A percentile compares a stretch with the other conserved stretches of the same genome.
phyloP scores from a whole-genome alignment of 1,140 invertebrate species.

The Zaprionus camerounensis region DNA sequence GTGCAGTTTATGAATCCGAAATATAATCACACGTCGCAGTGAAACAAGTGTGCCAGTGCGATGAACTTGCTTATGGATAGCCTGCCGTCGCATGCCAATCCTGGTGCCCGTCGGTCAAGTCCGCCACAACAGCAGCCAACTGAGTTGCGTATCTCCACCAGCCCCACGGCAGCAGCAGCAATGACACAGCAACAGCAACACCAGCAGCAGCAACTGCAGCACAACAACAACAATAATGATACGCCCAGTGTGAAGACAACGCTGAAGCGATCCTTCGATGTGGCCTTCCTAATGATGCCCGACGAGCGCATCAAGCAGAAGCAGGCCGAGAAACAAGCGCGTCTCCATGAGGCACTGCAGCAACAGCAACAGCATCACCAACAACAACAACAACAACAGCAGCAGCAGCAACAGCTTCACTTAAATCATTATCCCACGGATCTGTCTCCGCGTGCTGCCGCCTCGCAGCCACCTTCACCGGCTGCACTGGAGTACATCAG shows the following conservation, averaged over 20 bases:
- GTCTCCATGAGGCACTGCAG: conserved; percentile 84
- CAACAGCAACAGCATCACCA: conserved; percentile 45
- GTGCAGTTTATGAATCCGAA: background rate
- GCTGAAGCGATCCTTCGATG: conserved; percentile 92
- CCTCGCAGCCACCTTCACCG: conserved; percentile 68
- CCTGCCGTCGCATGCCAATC: conserved; percentile 62
- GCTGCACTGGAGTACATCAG: conserved; percentile 70
- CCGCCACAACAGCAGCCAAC: conserved; percentile 52
- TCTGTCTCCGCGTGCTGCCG: conserved; percentile 58
- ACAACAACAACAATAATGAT: conserved; percentile 69
- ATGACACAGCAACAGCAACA: conserved; percentile 32
- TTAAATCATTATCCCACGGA: conserved; percentile 65
- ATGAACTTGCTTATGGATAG: conserved; percentile 84
- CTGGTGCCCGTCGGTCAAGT: conserved; percentile 54
- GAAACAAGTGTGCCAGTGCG: conserved; percentile 33
- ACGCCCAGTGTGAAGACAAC: conserved; percentile 66
- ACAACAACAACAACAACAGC: conserved; percentile 60
- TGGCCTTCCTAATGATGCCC: conserved; percentile 94
- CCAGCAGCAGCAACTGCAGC: conserved; percentile 26
- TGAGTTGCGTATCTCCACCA: conserved; percentile 70
- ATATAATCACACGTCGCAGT: conserved; percentile 1
- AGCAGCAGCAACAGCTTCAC: conserved; percentile 53
- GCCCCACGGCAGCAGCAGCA: conserved; percentile 45
- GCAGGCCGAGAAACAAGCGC: conserved; percentile 87
- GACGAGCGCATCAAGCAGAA: conserved; percentile 91